These are phyloP conservation scores for Aleiodes leptofemur DNA, from an alignment of 2,888 invertebrate genomes.

Conservation along the genomic window DNA sequence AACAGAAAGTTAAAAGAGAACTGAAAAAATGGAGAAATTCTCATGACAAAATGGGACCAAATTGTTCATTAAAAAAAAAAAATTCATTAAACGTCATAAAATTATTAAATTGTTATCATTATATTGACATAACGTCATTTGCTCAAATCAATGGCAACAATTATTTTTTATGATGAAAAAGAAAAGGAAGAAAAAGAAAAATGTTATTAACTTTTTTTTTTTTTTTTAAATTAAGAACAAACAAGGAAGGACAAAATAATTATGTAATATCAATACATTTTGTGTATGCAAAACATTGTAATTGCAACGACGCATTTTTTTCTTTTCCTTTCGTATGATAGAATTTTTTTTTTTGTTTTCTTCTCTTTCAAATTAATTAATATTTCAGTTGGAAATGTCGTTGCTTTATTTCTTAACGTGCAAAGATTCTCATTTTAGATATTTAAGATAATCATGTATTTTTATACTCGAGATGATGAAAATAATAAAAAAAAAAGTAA, in stretches of 20 bases:
- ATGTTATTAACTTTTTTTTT: neutral
- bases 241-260: constrained; percentile 33
- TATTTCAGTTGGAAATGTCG: constrained; percentile 34
- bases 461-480: constrained; percentile 56
- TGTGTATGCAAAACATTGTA: constrained; percentile 34
- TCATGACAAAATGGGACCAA: constrained; percentile 18
- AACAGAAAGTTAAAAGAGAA: neutral
- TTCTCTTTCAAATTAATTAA: constrained; percentile 9
- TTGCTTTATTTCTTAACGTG: constrained; percentile 53
- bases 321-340: constrained; percentile 1
- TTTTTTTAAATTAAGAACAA: constrained; percentile 16
- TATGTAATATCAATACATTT: constrained; percentile 37
- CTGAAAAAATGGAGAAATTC: neutral
- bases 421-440: constrained; percentile 52
- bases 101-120: constrained; percentile 15
- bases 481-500: constrained; percentile 36
- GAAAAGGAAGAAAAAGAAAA: too few relatives aligned
- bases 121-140: constrained; percentile 37
- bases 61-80: constrained; percentile 4
- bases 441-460: constrained; percentile 57
- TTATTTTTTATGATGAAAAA: constrained; percentile 34
- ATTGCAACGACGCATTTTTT: constrained; percentile 33
- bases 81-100: constrained; percentile 21
- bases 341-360: neutral
- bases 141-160: constrained; percentile 39